These are phyloP conservation scores for Diplodus sargus DNA, from an alignment of 2,797 vertebrate genomes.

Conservation along the genomic window DNA sequence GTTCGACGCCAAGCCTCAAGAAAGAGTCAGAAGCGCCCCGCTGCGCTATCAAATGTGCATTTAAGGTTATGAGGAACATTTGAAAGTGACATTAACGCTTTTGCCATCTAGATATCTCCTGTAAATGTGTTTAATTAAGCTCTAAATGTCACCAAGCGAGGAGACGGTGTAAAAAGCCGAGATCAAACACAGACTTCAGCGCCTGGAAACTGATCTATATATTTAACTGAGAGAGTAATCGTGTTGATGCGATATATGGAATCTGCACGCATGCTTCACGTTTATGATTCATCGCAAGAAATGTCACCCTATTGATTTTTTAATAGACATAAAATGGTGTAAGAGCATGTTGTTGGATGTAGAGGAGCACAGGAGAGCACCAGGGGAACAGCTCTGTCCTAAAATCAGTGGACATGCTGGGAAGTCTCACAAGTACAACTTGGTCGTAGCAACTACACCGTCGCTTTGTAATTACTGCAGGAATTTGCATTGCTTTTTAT, in stretches of 20 bases:
- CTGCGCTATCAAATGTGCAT: slow-evolving; percentile 19
- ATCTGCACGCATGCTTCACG: slow-evolving; percentile 25
- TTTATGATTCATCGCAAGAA: slow-evolving; percentile 29
- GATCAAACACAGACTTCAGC: neutral
- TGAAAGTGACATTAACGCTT: slow-evolving; percentile 44
- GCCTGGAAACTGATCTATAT: neutral
- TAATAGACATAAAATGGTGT: neutral
- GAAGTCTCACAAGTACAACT: slow-evolving; percentile 6
- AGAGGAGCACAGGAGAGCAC: neutral
- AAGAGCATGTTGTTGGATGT: neutral
- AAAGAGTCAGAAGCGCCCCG: neutral
- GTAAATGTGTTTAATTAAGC: slow-evolving; percentile 67
- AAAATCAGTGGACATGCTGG: neutral
- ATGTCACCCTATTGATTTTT: neutral
- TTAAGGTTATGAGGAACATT: slow-evolving; percentile 25
- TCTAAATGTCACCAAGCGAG: slow-evolving; percentile 53
- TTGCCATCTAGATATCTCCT: slow-evolving; percentile 26
- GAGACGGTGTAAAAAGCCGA: neutral
- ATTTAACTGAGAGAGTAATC: slow-evolving; percentile 19
- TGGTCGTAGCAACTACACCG: neutral
- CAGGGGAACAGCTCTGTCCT: neutral
- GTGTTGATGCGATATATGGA: slow-evolving; percentile 11
- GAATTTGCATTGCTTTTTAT: slow-evolving; percentile 65
- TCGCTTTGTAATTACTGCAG: slow-evolving; percentile 40
- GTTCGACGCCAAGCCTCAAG: neutral